Evolutionary conservation across 2,113 vertebrate species (phyloP), one percentile per base, ranked within the genome.

Genomic region (Lophotis ruficrista): DNA sequence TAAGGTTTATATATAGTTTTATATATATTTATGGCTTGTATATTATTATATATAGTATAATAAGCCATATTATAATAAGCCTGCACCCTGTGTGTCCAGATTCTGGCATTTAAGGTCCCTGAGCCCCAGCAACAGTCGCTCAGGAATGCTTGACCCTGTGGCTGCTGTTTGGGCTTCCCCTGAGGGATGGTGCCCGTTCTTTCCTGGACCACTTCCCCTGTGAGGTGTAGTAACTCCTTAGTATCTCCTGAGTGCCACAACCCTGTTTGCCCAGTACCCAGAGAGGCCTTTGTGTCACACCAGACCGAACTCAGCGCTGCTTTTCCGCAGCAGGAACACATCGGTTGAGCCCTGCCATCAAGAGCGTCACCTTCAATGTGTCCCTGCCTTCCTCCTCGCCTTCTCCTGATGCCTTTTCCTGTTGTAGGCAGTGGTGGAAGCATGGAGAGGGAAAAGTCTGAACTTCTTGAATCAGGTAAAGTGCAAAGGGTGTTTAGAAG

Each of bases 381-480:
- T 25, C 68, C 48, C 43, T 9, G 8, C 43, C 31, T 80, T 72
- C 62, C 58, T 69, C 5, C 54, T 60, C 3, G 0, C 20, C 16
- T 83, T 56, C 31, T 66, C 31, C 51, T 35, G 41, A 3, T 56
- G 23, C 24, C 35, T 66, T 30, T 45, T 53, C 25, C 15, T 82
- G 4, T 8, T 35, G 51, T 13, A 23, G 14, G 70, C 47, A 30
- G 25, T 2, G 6, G 6, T 54, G 33, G 48, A 51, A 79, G 48
- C 48, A 37, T 0, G 0, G 70, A 56, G 43, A n/a, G 25, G 14
- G 73, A 45, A 37, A 82, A 70, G 1, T 4, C 53, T 6, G 4
- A 25, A 62, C 5, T 54, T 54, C 47, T 66, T 1, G 0, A 38
- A 22, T 28, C 5, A 27, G 25, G 24, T 23, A 11, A 64, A 4